Percentiles rank a stretch among this genome's conserved stretches.
These are phyloP conservation scores for Onthophagus sagittarius DNA, from an alignment of 2,888 invertebrate species.

Conservation along the genomic window DNA sequence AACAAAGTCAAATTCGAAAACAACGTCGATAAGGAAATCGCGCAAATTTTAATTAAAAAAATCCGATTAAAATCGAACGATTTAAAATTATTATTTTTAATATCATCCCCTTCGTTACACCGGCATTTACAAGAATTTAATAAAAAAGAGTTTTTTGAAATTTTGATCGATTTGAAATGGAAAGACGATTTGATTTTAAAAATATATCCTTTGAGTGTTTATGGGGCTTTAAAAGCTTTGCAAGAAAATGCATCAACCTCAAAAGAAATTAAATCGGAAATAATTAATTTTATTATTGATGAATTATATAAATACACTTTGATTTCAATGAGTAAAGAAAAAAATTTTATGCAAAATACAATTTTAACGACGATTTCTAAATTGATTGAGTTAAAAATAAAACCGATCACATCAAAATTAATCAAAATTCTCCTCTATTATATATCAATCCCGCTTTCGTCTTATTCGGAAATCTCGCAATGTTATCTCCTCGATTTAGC, in stretches of 20 bases:
- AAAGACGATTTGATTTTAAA: conserved; percentile 1
- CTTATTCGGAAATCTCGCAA: conserved; percentile 55
- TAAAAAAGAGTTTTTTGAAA: conserved; percentile 2
- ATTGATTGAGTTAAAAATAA: conserved; percentile 48
- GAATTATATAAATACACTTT: conserved; percentile 50
- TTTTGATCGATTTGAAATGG: conserved; percentile 3
- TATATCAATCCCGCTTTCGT: conserved; percentile 61
- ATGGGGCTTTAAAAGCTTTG: conserved; percentile 24
- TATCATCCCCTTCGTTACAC: background rate
- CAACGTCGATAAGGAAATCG: background rate
- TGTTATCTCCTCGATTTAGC: conserved; percentile 58
- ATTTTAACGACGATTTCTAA: conserved; percentile 54
- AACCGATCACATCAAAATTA: conserved; percentile 48
- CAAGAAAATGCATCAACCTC: conserved; percentile 37
- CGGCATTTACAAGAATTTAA: conserved; percentile 4
- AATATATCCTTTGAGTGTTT: background rate
- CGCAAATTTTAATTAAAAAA: background rate
- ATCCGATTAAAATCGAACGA: background rate
- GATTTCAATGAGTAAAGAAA: conserved; percentile 52
- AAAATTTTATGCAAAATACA: conserved; percentile 54
- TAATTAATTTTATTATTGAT: conserved; percentile 48
- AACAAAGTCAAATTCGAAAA: background rate
- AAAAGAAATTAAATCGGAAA: conserved; percentile 44
- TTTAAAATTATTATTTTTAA: background rate
- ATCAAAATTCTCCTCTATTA: conserved; percentile 58